Evolutionary conservation across 2,113 vertebrate genomes (phyloP), one percentile per base, ranked within the genome.

Genomic region (Zosterops japonicus): DNA sequence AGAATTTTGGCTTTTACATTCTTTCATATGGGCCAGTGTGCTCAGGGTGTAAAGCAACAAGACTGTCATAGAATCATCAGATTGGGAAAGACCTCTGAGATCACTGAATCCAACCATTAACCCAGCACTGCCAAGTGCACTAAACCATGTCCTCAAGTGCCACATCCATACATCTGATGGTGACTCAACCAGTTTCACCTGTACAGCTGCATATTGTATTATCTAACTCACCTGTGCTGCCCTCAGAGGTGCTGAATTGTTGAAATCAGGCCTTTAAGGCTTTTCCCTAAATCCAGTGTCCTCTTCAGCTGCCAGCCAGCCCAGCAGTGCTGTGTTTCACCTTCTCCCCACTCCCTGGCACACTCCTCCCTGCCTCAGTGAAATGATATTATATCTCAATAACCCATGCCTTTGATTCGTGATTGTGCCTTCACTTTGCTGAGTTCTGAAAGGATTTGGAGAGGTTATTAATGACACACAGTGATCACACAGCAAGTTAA

Each of bases 401-500:
- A 92, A 92, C 78, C 94, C 91, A 39, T 85, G 74, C 75, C 88
- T 95, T 96, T 94, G 95, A 95, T 95, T 96, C 21, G 9, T 65
- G 90, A 89, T 95, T 94, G 95, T 95, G 86, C 95, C 92, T 96
- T 92, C 88, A 44, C 93, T 94, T 88, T 90, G 80, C 90, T 35
- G 93, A 78, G 92, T 78, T 94, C 95, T 90, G 72, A 95, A 95
- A 95, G 94, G 92, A 89, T 56, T 39, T 59, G 68, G 86, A 92
- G 95, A 87, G 93, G 93, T 95, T 97, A 93, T 95, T 96, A 96
- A 93, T 95, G 95, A 87, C 95, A 94, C 3, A 42, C 95, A 52
- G 93, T 89, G 96, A 96, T 96, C 93, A 96, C 95, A 92, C 90
- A 82, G 55, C 53, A 72, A 67, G 95, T 94, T 94, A 94, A 91